These are phyloP conservation scores for Lutjanus argentimaculatus DNA, from an alignment of 2,797 vertebrate species.

Conservation along the genomic window DNA sequence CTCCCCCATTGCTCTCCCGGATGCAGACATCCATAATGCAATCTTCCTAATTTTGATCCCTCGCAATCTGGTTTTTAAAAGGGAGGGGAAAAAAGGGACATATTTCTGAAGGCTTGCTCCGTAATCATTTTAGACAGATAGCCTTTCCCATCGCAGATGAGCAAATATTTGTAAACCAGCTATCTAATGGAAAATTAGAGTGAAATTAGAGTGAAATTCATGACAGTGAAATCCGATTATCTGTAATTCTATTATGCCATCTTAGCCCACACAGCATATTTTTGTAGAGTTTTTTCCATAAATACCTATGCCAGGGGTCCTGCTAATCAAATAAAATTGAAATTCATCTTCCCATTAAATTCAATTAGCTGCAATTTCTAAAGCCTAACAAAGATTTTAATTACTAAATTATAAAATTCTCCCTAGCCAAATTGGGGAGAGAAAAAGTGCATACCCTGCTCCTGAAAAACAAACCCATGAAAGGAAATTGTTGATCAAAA, in stretches of 20 bases:
- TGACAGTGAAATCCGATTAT: slow-evolving; percentile 99
- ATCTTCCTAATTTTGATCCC: slow-evolving; percentile 91
- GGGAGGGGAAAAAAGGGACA: slow-evolving; percentile 87
- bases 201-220: slow-evolving; percentile 99
- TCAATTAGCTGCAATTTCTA: slow-evolving; percentile 99
- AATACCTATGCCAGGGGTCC: slow-evolving; percentile 99
- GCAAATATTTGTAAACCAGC: slow-evolving; percentile 99
- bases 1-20: slow-evolving; percentile 89
- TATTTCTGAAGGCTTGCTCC: slow-evolving; percentile 90
- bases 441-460: slow-evolving; percentile 96
- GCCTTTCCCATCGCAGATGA: slow-evolving; percentile 99
- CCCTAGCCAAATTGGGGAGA: slow-evolving; percentile 99
- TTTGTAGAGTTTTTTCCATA: slow-evolving; percentile 99
- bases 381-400: slow-evolving; percentile 99
- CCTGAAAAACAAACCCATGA: slow-evolving; percentile 92
- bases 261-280: slow-evolving; percentile 99
- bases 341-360: slow-evolving; percentile 99
- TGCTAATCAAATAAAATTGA: slow-evolving; percentile 99
- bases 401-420: slow-evolving; percentile 99
- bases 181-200: slow-evolving; percentile 99
- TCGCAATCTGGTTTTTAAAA: slow-evolving; percentile 92
- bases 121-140: slow-evolving; percentile 99
- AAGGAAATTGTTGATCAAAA: slow-evolving; percentile 93
- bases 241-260: slow-evolving; percentile 99
- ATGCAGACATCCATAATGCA: slow-evolving; percentile 92